These are phyloP conservation scores for Pseudomyrmex sp. DNA, from an alignment of 1,140 invertebrate species.

Conservation along the genomic window DNA sequence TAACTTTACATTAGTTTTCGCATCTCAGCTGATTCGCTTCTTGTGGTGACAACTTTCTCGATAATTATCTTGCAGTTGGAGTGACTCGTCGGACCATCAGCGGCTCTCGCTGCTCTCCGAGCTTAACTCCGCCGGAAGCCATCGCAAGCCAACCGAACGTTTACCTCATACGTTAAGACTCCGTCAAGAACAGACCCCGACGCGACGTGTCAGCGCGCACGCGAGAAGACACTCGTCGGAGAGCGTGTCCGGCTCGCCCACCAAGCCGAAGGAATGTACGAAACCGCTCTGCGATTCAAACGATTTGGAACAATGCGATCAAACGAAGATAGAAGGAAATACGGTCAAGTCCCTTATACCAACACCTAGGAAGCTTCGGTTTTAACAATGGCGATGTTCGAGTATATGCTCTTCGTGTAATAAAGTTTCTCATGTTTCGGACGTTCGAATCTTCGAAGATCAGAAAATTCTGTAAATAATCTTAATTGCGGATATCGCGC, in stretches of 20 bases:
- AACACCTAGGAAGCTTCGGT: conserved; percentile 77
- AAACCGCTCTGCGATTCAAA: conserved; percentile 63
- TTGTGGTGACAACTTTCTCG: not conserved
- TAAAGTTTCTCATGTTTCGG: conserved; percentile 1
- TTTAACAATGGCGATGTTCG: conserved; percentile 73
- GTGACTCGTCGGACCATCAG: conserved; percentile 79
- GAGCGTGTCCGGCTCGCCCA: conserved; percentile 55
- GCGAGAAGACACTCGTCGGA: conserved; percentile 66
- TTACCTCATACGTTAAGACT: conserved; percentile 68
- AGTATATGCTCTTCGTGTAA: conserved; percentile 17
- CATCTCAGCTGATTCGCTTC: not conserved
- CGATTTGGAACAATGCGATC: conserved; percentile 41
- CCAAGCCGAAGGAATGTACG: conserved; percentile 63
- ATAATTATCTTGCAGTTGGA: conserved; percentile 78
- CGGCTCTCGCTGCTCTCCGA: conserved; percentile 72
- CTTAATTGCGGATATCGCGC: too few relatives aligned
- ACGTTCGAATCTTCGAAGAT: conserved; percentile 20
- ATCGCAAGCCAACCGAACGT: conserved; percentile 73
- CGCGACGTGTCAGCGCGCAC: conserved; percentile 65
- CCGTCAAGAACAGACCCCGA: conserved; percentile 68
- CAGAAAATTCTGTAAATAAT: conserved; percentile 57
- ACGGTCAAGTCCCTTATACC: conserved; percentile 79
- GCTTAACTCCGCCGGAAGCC: conserved; percentile 68
- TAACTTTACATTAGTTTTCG: not conserved
- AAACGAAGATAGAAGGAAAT: conserved; percentile 55